Percentiles rank a stretch among this genome's conserved stretches.
phyloP scores from a whole-genome alignment of 2,797 vertebrate genomes.

The Oophaga sylvatica region DNA sequence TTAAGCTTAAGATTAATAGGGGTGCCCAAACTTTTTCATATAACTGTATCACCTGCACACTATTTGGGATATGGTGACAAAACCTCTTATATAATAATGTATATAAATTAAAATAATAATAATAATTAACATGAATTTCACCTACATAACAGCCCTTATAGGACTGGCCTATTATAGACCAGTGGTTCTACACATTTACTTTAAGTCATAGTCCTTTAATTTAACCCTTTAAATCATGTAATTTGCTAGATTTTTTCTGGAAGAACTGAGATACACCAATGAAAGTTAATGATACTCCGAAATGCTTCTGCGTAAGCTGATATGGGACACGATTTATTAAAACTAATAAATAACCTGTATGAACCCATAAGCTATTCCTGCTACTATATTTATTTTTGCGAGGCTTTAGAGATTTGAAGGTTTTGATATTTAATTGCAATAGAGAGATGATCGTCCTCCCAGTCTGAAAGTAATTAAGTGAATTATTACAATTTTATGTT shows the following conservation, averaged over 20 bases:
- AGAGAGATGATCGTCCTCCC: slow-evolving; percentile 64
- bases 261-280: background rate
- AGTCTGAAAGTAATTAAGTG: slow-evolving; percentile 70
- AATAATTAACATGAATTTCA: no score
- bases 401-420: slow-evolving; percentile 71
- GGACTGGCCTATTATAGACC: no score
- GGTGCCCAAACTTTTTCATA: no score
- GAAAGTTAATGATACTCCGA: slow-evolving; percentile 43
- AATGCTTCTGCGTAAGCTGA: slow-evolving; percentile 52
- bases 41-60: no score
- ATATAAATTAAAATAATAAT: no score
- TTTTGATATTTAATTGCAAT: slow-evolving; percentile 73
- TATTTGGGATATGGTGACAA: no score
- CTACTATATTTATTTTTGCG: slow-evolving; percentile 70
- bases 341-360: slow-evolving; percentile 78
- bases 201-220: background rate
- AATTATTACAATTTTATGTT: slow-evolving; percentile 59
- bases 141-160: no score
- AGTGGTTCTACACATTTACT: no score
- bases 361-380: slow-evolving; percentile 65
- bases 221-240: background rate
- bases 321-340: slow-evolving; percentile 75
- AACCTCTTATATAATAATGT: no score
- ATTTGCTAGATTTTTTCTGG: background rate
- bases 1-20: no score